These are phyloP conservation scores for Spongilla lacustris DNA, from an alignment of 37 sponge, comb jelly and placozoan genomes.

Conservation along the genomic window DNA sequence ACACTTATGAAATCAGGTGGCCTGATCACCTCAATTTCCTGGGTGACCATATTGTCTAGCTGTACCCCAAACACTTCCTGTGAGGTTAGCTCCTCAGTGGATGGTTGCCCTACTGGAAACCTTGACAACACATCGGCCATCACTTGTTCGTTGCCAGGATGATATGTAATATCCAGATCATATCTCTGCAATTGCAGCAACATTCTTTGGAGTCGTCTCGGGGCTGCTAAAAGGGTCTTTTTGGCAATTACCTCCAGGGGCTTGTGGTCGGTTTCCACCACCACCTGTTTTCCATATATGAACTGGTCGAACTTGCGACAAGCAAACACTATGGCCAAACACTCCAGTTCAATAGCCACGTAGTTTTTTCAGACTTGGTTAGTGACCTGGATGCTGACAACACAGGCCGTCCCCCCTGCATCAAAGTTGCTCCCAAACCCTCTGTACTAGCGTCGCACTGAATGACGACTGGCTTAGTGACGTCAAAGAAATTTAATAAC, in stretches of 20 bases:
- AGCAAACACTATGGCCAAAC: too few relatives aligned
- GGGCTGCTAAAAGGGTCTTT: too few relatives aligned
- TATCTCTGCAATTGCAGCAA: not conserved
- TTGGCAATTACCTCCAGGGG: too few relatives aligned
- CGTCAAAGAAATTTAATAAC: not conserved
- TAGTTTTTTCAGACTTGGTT: too few relatives aligned
- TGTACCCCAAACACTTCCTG: not conserved
- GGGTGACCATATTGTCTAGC: not conserved
- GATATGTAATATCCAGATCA: not conserved
- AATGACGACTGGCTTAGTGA: not conserved
- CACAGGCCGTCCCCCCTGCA: too few relatives aligned
- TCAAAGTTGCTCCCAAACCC: too few relatives aligned
- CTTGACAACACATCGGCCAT: not conserved
- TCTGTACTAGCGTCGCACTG: not conserved
- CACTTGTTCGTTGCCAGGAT: not conserved
- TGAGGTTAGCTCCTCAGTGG: not conserved
- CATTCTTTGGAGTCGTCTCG: too few relatives aligned
- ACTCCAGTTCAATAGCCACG: too few relatives aligned
- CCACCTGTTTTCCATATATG: too few relatives aligned
- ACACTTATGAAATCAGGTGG: not conserved
- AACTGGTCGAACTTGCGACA: too few relatives aligned
- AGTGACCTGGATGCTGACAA: too few relatives aligned
- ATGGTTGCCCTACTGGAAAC: conserved; percentile 1
- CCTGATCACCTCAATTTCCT: not conserved
- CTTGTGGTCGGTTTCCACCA: too few relatives aligned